Percentiles rank a stretch among this genome's conserved stretches.
Conservation (phyloP, 2,888 invertebrate genomes). For the Tinea semifulvella region DNA sequence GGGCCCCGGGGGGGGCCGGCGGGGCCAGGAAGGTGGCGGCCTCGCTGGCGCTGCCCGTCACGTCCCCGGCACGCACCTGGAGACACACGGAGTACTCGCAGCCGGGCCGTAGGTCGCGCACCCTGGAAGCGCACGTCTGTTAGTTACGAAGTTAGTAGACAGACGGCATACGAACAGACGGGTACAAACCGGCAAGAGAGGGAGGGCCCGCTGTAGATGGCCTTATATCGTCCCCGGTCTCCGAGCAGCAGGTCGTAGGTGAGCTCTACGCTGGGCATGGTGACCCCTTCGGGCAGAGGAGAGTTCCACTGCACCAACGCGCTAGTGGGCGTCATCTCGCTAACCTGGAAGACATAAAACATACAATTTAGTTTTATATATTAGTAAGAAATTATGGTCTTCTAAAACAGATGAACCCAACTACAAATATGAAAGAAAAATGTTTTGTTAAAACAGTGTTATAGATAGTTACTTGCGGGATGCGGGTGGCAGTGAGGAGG, state of each 20-base stretch:
- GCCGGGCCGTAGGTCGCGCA: constrained; percentile 87
- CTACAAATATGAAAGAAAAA: too few relatives aligned
- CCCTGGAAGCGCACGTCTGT: too few relatives aligned
- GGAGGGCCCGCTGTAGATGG: constrained; percentile 81
- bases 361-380: too few relatives aligned
- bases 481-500: constrained; percentile 76
- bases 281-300: constrained; percentile 55
- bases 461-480: constrained; percentile 73
- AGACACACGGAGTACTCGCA: constrained; percentile 86
- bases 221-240: constrained; percentile 86
- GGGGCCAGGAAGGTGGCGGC: constrained; percentile 83
- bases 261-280: constrained; percentile 64
- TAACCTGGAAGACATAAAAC: constrained; percentile 71
- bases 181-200: constrained; percentile 71
- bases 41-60: constrained; percentile 79
- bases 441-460: too few relatives aligned
- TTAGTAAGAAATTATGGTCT: too few relatives aligned
- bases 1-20: constrained; percentile 80
- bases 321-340: constrained; percentile 83
- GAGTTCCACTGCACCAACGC: constrained; percentile 87
- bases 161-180: neutral
- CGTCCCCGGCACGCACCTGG: constrained; percentile 78
- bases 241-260: constrained; percentile 84
- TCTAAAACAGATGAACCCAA: too few relatives aligned
- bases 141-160: too few relatives aligned